Evolutionary conservation across 2,797 vertebrate genomes (phyloP).

Genomic region (Poecilia picta): DNA sequence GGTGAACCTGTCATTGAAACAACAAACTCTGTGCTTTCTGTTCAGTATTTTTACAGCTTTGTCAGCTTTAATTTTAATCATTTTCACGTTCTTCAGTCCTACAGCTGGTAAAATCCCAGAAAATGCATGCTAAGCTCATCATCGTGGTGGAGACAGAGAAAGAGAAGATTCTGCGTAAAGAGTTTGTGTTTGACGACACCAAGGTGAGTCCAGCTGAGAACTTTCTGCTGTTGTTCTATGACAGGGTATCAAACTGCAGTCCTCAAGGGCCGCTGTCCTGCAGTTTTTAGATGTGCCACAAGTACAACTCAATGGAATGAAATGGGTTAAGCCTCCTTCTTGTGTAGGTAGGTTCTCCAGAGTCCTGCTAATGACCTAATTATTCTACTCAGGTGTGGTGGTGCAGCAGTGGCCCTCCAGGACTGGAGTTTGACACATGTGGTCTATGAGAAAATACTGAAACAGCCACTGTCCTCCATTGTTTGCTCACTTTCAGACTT

Average conservation of each 20-base stretch:
- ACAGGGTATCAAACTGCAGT: no score
- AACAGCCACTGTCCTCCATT: neutral
- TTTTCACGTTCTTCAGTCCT: constrained; percentile 81
- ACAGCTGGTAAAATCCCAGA: constrained; percentile 97
- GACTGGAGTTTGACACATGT: no score
- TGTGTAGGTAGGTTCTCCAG: no score
- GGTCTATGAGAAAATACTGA: neutral
- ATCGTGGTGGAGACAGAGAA: constrained; percentile 93
- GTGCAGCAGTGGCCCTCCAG: no score
- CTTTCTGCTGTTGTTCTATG: neutral
- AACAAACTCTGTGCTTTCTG: neutral
- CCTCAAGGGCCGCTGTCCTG: no score
- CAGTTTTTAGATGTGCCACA: no score
- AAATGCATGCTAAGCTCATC: constrained; percentile 89
- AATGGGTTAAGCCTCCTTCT: no score
- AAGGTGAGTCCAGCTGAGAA: constrained; percentile 86
- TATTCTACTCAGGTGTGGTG: no score
- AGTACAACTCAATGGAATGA: no score
- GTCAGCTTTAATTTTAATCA: neutral
- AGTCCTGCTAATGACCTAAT: no score
- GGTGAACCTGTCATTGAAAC: no score
- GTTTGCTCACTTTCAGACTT: neutral
- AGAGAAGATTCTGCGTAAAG: constrained; percentile 91
- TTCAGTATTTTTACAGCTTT: neutral
- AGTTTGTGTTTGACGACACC: constrained; percentile 92